Conservation (phyloP, 2,888 invertebrate genomes). For the Andrena marginata region DNA sequence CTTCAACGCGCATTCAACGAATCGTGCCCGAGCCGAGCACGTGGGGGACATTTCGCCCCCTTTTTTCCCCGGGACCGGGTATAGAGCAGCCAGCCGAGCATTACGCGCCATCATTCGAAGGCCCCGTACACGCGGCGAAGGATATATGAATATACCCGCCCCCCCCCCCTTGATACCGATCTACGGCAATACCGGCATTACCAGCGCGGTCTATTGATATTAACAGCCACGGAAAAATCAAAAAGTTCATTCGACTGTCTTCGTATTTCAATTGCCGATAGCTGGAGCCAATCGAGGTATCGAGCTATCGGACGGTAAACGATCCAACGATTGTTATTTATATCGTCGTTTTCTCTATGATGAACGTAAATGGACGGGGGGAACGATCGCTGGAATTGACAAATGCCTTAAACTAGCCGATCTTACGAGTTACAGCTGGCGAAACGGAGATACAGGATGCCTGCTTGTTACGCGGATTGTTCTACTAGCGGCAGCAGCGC, state of each 20-base stretch:
- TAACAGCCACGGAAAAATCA: constrained; percentile 32
- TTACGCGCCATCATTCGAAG: constrained; percentile 53
- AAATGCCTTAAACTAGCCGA: constrained; percentile 12
- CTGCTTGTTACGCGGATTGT: neutral
- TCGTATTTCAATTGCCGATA: constrained; percentile 47
- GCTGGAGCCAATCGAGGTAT: constrained; percentile 15
- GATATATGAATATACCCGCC: constrained; percentile 8
- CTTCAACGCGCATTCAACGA: constrained; percentile 55
- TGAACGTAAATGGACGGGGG: neutral
- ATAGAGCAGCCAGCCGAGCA: constrained; percentile 22
- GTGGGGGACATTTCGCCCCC: constrained; percentile 37
- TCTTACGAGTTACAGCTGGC: neutral
- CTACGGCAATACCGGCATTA: constrained; percentile 1
- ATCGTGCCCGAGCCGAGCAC: constrained; percentile 43
- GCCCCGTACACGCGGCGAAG: constrained; percentile 18
- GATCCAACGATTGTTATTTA: constrained; percentile 11
- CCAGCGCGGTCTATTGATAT: constrained; percentile 6
- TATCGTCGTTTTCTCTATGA: neutral
- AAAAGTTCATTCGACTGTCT: constrained; percentile 40
- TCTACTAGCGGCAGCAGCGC: neutral
- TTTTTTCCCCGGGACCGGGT: constrained; percentile 47
- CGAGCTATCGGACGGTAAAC: constrained; percentile 16
- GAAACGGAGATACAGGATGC: neutral
- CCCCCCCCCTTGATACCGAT: constrained; percentile 24
- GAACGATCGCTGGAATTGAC: neutral